Conservation (phyloP, 2,113 vertebrate species). For the Istiophorus platypterus region DNA sequence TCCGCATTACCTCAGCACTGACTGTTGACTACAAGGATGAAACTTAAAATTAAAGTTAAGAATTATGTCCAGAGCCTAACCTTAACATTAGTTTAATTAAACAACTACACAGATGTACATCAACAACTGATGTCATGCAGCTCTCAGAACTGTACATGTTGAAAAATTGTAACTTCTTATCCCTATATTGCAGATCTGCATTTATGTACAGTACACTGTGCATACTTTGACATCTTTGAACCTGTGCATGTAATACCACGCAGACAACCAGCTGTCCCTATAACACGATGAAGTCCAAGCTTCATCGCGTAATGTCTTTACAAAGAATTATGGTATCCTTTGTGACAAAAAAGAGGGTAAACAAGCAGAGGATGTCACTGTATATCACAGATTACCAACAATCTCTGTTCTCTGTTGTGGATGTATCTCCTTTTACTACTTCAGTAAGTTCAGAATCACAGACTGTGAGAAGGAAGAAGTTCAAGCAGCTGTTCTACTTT, state of each 20-base stretch:
- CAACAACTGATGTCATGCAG: constrained; percentile 50
- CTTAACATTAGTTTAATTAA: constrained; percentile 35
- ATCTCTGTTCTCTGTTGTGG: background rate
- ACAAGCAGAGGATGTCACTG: background rate
- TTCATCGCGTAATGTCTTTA: no score
- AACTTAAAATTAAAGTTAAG: constrained; percentile 45
- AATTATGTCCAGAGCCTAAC: constrained; percentile 5
- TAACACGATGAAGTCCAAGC: no score
- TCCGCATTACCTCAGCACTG: constrained; percentile 32
- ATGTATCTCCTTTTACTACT: background rate
- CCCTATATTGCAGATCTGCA: constrained; percentile 16
- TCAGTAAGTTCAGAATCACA: constrained; percentile 8
- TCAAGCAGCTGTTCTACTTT: constrained; percentile 33
- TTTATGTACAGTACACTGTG: constrained; percentile 7
- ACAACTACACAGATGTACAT: constrained; percentile 25
- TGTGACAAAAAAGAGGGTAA: background rate
- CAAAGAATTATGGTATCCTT: constrained; percentile 12
- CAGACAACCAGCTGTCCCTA: no score
- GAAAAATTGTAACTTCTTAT: constrained; percentile 15
- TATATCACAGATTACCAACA: background rate
- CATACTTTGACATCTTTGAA: constrained; percentile 13
- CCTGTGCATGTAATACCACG: constrained; percentile 20
- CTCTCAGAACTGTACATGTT: constrained; percentile 22
- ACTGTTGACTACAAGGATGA: constrained; percentile 44
- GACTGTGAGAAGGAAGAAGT: background rate